Base-by-base conservation (phyloP, 2,888 invertebrate genomes). In the Conops quadrifasciatus region DNA sequence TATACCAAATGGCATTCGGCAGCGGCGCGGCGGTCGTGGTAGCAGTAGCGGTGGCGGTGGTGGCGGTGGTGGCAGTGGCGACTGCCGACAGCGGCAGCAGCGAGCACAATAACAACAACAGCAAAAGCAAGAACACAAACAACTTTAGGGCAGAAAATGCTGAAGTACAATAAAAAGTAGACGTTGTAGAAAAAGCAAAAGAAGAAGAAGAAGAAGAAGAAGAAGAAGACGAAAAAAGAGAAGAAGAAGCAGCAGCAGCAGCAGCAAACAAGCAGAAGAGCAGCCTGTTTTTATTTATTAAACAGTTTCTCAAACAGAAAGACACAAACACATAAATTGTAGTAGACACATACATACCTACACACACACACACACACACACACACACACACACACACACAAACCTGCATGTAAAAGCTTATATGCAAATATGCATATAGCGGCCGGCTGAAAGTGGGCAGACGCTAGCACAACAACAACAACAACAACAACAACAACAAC, bases 1-100 rank as follows among this genome's bases (percentile, higher is more conserved):
- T 81, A 75, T 78, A 78, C 78, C 64, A 62, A 47, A 59, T 66
- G 63, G 47, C 67, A 69, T 56, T 28, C 51, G 51, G 36, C 24
- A 28, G 49, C 68, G 24, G 67, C n/a, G n/a, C n/a, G n/a, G n/a
- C n/a, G n/a, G n/a, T n/a, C n/a, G n/a, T n/a, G n/a, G n/a, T n/a
- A n/a, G n/a, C n/a, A n/a, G n/a, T n/a, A n/a, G n/a, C n/a, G n/a
- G n/a, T n/a, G n/a, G n/a, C n/a, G n/a, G n/a, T n/a, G 51, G 36
- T 16, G 45, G 49, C 68, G 24, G 67, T 26, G 16, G 15, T 19
- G 43, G 11, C 58, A 24, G 36, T 43, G 67, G 30, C 43, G 45
- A 67, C 56, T 58, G 58, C 56, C 28, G 58, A 36, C 36, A 36
- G 9, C 26, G 56, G 36, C 28, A 58, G 53, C 56, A 49, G 26